phyloP scores from a whole-genome alignment of 92 coral and sea anemone species.

The Palythoa grandiflora region DNA sequence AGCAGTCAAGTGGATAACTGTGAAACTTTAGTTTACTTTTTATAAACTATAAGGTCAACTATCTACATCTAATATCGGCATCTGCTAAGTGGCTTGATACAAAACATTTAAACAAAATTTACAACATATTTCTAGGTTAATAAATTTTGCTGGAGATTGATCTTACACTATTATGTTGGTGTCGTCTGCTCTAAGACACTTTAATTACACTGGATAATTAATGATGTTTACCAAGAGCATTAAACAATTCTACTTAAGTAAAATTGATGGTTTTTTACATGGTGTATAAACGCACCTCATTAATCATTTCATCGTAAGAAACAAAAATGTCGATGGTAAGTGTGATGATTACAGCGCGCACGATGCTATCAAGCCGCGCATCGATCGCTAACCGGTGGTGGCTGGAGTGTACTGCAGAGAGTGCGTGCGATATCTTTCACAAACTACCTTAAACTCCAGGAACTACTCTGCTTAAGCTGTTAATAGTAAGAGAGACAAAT shows the following conservation, averaged over 20 bases:
- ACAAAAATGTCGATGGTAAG: neutral
- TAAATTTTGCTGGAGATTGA: conserved; percentile 6
- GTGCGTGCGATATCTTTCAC: neutral
- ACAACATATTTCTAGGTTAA: neutral
- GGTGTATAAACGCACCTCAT: conserved; percentile 46
- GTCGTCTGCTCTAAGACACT: conserved; percentile 29
- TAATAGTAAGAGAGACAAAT: neutral
- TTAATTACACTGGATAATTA: conserved; percentile 41
- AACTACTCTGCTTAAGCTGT: neutral
- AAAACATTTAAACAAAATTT: conserved; percentile 1
- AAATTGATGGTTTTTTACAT: conserved; percentile 47
- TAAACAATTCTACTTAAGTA: conserved; percentile 39
- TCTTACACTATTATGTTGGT: neutral
- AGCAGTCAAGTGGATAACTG: neutral
- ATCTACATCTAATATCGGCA: neutral
- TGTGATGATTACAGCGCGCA: conserved; percentile 28
- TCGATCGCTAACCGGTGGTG: neutral
- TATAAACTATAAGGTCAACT: neutral
- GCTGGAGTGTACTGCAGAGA: neutral
- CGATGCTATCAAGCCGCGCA: conserved; percentile 15
- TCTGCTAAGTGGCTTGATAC: neutral
- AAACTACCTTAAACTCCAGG: neutral
- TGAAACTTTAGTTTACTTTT: neutral
- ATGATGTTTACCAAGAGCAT: conserved; percentile 51
- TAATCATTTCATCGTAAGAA: conserved; percentile 32